Base-by-base conservation (phyloP, 2,797 vertebrate genomes). In the Picus viridis region DNA sequence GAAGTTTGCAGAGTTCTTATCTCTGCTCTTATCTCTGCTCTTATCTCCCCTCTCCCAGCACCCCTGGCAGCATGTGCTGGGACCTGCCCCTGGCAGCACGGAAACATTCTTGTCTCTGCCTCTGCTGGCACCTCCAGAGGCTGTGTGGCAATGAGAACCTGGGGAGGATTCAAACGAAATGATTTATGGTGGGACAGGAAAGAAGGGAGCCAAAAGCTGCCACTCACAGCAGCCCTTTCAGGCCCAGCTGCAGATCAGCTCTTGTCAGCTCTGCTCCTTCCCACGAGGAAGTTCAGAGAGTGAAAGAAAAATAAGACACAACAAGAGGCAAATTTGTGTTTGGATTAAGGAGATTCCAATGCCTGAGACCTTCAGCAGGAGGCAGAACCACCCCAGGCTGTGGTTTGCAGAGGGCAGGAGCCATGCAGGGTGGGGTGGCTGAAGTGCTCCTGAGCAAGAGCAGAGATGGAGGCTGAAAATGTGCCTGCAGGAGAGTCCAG, bases 51-150 rank as follows among this genome's bases (percentile, higher is more conserved):
- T 49, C 43, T 67, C 47, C 61, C 67, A 27, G 32, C 59, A 30
- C 75, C 57, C 47, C 8, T 22, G 51, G 24, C 51, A 49, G 72
- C 59, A 79, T 77, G 68, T 94, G 96, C 88, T 63, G 23, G 88
- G 88, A 91, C 96, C 91, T 96, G 96, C 71, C 86, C 63, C 29
- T 85, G 20, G 32, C 73, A 81, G 83, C 80, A 64, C 18, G 9
- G 34, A 64, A 86, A 85, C 89, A 84, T 90, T 86, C 93, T 70
- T 94, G 81, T 67, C 90, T 96, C 68, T 76, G 43, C 70, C 74
- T 91, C 69, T 89, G 15, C 65, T 97, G 93, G 88, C 95, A 89
- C 65, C 8, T 45, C 22, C 54, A 34, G 34, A 8, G 24, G 47
- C 11, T 58, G 63, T 54, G 72, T 18, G 27, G 68, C 71, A 91